Conservation (phyloP, 2,113 vertebrate species). For the Vombatus ursinus region DNA sequence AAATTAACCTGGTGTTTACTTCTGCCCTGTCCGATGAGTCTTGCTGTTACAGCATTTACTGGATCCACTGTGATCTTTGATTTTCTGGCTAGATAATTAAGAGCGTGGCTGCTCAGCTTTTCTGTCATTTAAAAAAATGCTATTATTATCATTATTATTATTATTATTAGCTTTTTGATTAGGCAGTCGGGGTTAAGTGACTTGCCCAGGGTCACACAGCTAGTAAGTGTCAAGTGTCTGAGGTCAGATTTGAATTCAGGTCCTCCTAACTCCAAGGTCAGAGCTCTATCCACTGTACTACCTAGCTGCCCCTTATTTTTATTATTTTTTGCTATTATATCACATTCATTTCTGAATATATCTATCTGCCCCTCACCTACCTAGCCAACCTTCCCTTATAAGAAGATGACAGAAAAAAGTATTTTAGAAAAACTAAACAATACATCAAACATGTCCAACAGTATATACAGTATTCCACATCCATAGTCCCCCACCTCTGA, state of each 20-base stretch:
- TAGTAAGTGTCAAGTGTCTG: too few relatives aligned
- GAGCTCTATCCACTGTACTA: too few relatives aligned
- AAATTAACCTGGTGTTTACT: conserved; percentile 41
- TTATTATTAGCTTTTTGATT: too few relatives aligned
- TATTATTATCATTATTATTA: background rate
- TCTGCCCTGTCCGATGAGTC: background rate
- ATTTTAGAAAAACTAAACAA: background rate
- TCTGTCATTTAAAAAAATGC: background rate
- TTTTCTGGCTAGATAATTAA: conserved; percentile 35
- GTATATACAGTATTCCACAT: background rate
- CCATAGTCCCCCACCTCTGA: background rate
- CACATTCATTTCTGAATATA: background rate
- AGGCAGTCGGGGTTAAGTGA: too few relatives aligned
- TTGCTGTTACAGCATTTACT: conserved; percentile 27
- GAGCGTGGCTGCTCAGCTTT: conserved; percentile 14
- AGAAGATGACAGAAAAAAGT: background rate
- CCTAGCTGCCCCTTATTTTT: background rate
- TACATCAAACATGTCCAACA: background rate
- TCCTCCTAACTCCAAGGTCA: too few relatives aligned
- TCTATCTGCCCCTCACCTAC: background rate
- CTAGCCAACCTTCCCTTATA: background rate
- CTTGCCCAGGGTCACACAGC: too few relatives aligned
- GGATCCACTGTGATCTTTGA: background rate
- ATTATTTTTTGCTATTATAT: conserved; percentile 38
- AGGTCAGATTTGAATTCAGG: too few relatives aligned